Conservation (phyloP, 2,797 vertebrate species). For the Phataginus tricuspis region DNA sequence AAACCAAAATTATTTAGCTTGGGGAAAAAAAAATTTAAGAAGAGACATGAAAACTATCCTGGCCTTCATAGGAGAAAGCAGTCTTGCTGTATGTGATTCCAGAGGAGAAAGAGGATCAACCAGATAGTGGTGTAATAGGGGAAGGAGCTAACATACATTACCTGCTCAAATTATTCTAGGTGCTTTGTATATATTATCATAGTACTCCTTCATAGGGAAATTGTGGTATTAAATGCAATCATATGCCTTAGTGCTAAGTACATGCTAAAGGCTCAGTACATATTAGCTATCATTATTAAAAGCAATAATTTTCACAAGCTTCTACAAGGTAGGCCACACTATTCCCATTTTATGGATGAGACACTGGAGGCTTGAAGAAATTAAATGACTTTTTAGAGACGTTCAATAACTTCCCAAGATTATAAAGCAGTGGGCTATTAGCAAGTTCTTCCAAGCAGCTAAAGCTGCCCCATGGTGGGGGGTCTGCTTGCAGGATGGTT, state of each 20-base stretch:
- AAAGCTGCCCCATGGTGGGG: background rate
- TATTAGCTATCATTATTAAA: background rate
- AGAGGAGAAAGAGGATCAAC: background rate
- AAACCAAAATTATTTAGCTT: background rate
- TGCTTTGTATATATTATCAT: background rate
- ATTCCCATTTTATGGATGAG: background rate
- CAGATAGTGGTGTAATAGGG: background rate
- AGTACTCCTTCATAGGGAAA: background rate
- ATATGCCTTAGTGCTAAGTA: background rate
- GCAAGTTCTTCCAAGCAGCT: background rate
- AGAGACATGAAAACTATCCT: background rate
- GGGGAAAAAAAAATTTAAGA: background rate
- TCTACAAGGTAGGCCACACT: background rate
- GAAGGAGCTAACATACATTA: background rate
- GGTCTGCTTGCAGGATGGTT: background rate
- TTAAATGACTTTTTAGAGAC: background rate
- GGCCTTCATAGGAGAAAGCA: background rate
- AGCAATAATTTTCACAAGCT: background rate
- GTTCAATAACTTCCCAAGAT: background rate
- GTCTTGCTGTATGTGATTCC: background rate
- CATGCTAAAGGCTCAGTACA: background rate
- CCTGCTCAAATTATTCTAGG: conserved; percentile 5
- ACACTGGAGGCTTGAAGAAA: background rate
- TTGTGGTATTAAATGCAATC: background rate
- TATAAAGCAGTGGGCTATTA: background rate